Percentiles rank a stretch among this genome's conserved stretches.
phyloP scores from a whole-genome alignment of 1,140 invertebrate genomes.

The Gonioctena quinquepunctata region DNA sequence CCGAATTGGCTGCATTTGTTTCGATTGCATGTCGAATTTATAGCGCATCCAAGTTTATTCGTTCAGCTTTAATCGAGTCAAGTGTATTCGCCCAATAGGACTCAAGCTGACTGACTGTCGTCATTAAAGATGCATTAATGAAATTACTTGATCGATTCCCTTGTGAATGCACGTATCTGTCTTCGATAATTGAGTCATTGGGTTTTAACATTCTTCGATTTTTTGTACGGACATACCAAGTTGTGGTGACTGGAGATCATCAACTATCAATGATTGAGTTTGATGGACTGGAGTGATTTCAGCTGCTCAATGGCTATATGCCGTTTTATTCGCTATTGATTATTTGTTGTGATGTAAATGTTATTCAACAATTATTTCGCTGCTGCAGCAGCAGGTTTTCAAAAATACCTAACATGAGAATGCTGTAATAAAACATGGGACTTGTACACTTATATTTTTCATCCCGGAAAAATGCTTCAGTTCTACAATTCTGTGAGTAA shows the following conservation, averaged over 20 bases:
- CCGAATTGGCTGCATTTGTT: constrained; percentile 34
- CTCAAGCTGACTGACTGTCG: background rate
- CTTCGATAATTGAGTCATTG: background rate
- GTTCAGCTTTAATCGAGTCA: constrained; percentile 5
- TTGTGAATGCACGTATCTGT: background rate
- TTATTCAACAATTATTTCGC: too few relatives aligned
- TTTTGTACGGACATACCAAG: background rate
- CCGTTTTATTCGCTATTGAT: too few relatives aligned
- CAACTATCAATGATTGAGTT: background rate
- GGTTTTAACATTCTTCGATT: background rate
- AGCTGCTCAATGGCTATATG: too few relatives aligned
- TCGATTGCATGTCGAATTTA: constrained; percentile 34
- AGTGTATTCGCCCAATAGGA: background rate
- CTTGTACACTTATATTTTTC: too few relatives aligned
- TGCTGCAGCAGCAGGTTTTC: too few relatives aligned
- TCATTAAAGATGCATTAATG: constrained; percentile 10
- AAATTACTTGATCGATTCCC: background rate
- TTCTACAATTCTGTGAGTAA: too few relatives aligned
- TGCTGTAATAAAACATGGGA: too few relatives aligned
- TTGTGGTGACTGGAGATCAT: background rate
- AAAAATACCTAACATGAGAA: too few relatives aligned
- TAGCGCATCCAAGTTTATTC: constrained; percentile 25
- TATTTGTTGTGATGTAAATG: too few relatives aligned
- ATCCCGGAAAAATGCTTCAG: too few relatives aligned
- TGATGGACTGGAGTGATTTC: background rate